Percentiles rank a stretch among this genome's conserved stretches.
phyloP scores from a whole-genome alignment of 2,888 invertebrate species.

The Petrophora chlorosata region DNA sequence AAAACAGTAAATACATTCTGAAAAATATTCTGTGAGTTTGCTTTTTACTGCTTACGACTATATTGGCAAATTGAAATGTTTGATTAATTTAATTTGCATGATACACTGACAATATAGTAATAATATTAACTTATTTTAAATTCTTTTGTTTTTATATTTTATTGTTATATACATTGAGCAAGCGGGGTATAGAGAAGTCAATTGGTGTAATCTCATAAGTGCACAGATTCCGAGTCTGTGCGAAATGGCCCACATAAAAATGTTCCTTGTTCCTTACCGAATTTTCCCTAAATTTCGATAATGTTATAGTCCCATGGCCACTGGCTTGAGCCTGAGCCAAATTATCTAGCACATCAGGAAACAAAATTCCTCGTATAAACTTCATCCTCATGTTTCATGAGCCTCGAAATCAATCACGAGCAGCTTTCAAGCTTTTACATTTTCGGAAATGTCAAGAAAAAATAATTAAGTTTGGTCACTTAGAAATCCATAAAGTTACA shows the following conservation, averaged over 20 bases:
- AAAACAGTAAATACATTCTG: too few species aligned
- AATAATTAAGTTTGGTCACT: slow-evolving; percentile 2
- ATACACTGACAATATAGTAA: too few species aligned
- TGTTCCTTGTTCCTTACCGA: slow-evolving; percentile 22
- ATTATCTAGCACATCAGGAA: slow-evolving; percentile 37
- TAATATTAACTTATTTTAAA: too few species aligned
- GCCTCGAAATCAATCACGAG: background rate
- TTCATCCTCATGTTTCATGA: background rate
- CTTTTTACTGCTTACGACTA: too few species aligned
- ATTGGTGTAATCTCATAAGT: slow-evolving; percentile 8
- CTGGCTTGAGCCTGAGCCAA: slow-evolving; percentile 54
- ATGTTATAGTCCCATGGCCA: slow-evolving; percentile 36
- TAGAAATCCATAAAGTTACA: slow-evolving; percentile 12
- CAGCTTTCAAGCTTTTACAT: too few species aligned
- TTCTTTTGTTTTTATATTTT: too few species aligned
- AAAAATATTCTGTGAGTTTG: too few species aligned
- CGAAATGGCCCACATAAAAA: slow-evolving; percentile 3
- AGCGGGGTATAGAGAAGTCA: background rate
- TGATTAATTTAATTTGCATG: too few species aligned
- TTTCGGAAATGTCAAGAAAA: too few species aligned
- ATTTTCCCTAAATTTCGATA: slow-evolving; percentile 44
- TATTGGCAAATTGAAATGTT: too few species aligned
- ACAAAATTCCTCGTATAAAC: slow-evolving; percentile 12
- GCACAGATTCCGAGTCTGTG: slow-evolving; percentile 4
- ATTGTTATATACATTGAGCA: too few species aligned